A percentile compares a stretch with the other conserved stretches of the same genome.
These are phyloP conservation scores for Sinelater perroti DNA, from an alignment of 2,888 invertebrate species.

Conservation along the genomic window DNA sequence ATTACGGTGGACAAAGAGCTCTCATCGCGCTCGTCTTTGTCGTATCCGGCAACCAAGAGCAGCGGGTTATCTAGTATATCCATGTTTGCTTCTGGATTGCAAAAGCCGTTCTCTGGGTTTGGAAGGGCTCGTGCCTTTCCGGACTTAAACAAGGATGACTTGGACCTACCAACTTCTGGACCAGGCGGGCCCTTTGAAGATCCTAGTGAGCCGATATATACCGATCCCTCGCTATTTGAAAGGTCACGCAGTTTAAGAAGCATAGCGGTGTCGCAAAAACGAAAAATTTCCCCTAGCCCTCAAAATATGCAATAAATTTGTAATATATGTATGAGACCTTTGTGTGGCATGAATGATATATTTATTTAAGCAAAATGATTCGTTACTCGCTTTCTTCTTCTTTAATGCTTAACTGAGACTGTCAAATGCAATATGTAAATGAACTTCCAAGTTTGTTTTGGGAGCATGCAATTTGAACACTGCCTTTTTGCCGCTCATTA, in stretches of 20 bases:
- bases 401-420: not conserved
- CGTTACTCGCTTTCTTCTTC: too few species aligned
- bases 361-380: too few species aligned
- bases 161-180: constrained; percentile 53
- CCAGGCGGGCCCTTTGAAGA: constrained; percentile 73
- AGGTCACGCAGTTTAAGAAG: constrained; percentile 79
- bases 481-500: constrained; percentile 32
- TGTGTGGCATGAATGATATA: constrained; percentile 6
- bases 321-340: constrained; percentile 2
- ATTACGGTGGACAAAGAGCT: constrained; percentile 63
- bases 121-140: constrained; percentile 53
- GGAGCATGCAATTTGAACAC: constrained; percentile 16
- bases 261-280: constrained; percentile 64
- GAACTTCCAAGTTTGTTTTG: constrained; percentile 8
- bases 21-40: constrained; percentile 60
- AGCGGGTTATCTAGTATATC: constrained; percentile 68
- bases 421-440: constrained; percentile 19
- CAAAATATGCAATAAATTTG: constrained; percentile 20
- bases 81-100: constrained; percentile 73
- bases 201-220: constrained; percentile 93
- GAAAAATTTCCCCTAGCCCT: constrained; percentile 44
- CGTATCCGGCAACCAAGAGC: constrained; percentile 59
- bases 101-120: constrained; percentile 73
- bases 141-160: constrained; percentile 50
- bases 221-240: constrained; percentile 90